Evolutionary conservation across 1,140 invertebrate species (phyloP).

Genomic region (Drosophila ohnishii): DNA sequence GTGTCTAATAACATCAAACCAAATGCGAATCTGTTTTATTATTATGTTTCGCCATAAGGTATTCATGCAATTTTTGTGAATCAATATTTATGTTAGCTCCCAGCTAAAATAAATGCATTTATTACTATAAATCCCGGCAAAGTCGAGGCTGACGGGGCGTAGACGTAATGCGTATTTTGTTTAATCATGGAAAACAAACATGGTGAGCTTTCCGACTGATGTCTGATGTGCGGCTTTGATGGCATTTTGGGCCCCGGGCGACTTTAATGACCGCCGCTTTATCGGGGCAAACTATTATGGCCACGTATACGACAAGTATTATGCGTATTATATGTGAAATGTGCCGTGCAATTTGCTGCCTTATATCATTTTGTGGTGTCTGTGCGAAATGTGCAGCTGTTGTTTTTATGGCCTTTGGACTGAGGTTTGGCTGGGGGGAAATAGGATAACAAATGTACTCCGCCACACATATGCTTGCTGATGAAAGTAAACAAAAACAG

Average conservation of each 20-base stretch:
- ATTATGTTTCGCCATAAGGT: slow-evolving; percentile 14
- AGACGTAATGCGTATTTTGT: slow-evolving; percentile 39
- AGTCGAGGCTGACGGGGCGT: slow-evolving; percentile 1
- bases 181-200: slow-evolving; percentile 46
- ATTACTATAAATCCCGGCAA: slow-evolving; percentile 11
- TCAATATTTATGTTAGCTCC: slow-evolving; percentile 33
- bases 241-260: slow-evolving; percentile 14
- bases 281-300: slow-evolving; percentile 44
- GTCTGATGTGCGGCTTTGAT: slow-evolving; percentile 25
- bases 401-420: slow-evolving; percentile 43
- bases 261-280: slow-evolving; percentile 36
- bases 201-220: neutral
- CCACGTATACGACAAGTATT: slow-evolving; percentile 38
- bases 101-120: slow-evolving; percentile 18
- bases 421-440: neutral
- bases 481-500: slow-evolving; percentile 29
- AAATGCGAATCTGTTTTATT: slow-evolving; percentile 17
- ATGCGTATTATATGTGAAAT: slow-evolving; percentile 37
- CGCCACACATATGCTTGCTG: slow-evolving; percentile 17
- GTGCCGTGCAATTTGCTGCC: slow-evolving; percentile 53
- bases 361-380: slow-evolving; percentile 47
- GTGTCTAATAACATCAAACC: slow-evolving; percentile 7
- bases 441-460: slow-evolving; percentile 30
- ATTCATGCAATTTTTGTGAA: slow-evolving; percentile 29
- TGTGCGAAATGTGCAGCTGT: slow-evolving; percentile 71